Conservation (phyloP, 2,113 vertebrate genomes). For the Butorides virescens region DNA sequence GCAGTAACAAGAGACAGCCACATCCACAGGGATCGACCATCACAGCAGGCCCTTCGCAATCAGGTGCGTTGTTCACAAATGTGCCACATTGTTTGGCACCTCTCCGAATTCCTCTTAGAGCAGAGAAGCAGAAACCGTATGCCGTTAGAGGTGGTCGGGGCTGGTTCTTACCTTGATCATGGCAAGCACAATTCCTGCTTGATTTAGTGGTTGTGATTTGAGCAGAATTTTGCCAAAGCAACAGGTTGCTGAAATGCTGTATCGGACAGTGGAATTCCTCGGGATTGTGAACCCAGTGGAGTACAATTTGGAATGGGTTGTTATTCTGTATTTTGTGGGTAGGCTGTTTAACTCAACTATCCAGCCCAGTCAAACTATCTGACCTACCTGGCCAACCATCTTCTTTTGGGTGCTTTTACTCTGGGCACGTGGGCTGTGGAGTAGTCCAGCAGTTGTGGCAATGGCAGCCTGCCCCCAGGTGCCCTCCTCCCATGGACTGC, state of each 20-base stretch:
- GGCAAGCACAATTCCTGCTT: neutral
- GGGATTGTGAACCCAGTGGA: rapidly evolving
- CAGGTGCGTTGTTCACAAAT: conserved; percentile 77
- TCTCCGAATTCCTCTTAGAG: neutral
- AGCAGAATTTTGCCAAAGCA: neutral
- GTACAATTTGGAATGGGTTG: neutral
- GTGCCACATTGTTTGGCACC: neutral
- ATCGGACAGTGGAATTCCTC: neutral
- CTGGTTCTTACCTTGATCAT: neutral
- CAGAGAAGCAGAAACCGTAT: neutral
- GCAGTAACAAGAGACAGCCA: conserved; percentile 92
- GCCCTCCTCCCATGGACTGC: rapidly evolving
- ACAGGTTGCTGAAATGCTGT: neutral
- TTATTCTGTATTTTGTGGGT: neutral
- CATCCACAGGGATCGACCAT: conserved; percentile 87
- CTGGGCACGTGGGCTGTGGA: rapidly evolving
- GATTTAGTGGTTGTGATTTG: neutral
- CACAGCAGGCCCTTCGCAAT: conserved; percentile 90
- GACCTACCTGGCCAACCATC: neutral
- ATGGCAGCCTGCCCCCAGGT: neutral
- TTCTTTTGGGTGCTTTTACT: neutral
- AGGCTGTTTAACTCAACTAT: neutral
- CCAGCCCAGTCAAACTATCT: neutral
- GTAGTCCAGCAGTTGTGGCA: neutral
- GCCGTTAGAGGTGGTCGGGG: neutral